These are phyloP conservation scores for Scelioninae gen. 1 DNA, from an alignment of 2,888 invertebrate genomes.

Conservation along the genomic window DNA sequence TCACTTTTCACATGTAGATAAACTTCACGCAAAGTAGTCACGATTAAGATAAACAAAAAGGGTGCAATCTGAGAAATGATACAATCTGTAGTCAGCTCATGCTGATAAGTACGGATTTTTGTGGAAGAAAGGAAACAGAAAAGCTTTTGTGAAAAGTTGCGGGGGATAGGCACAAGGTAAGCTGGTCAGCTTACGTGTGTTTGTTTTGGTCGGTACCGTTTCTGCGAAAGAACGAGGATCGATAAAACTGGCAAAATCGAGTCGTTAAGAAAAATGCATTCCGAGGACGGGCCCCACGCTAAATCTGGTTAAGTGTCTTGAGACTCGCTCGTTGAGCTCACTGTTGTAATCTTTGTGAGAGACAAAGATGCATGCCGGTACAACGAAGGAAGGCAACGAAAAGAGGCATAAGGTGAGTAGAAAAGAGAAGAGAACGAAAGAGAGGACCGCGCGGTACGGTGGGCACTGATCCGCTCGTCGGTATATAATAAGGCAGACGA, in stretches of 20 bases:
- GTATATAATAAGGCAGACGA: constrained; percentile 76
- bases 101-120: neutral
- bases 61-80: no score
- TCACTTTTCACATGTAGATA: constrained; percentile 76
- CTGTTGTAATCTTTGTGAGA: constrained; percentile 63
- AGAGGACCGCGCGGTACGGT: constrained; percentile 71
- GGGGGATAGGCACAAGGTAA: no score
- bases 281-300: constrained; percentile 64
- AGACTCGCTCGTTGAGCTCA: constrained; percentile 66
- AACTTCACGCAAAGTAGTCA: constrained; percentile 47
- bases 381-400: constrained; percentile 52
- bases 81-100: constrained; percentile 18
- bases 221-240: constrained; percentile 64
- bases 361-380: constrained; percentile 59
- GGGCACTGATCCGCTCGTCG: constrained; percentile 72
- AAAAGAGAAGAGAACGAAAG: constrained; percentile 53
- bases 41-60: no score
- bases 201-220: constrained; percentile 51
- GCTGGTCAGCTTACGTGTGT: constrained; percentile 35
- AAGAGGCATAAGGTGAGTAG: constrained; percentile 53
- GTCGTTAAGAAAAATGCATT: constrained; percentile 72
- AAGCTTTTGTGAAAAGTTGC: constrained; percentile 18
- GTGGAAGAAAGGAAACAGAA: neutral
- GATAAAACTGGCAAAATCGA: constrained; percentile 70
- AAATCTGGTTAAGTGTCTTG: constrained; percentile 71